Evolutionary conservation across 2,113 vertebrate species (phyloP).

Genomic region (Ailuropoda melanoleuca): DNA sequence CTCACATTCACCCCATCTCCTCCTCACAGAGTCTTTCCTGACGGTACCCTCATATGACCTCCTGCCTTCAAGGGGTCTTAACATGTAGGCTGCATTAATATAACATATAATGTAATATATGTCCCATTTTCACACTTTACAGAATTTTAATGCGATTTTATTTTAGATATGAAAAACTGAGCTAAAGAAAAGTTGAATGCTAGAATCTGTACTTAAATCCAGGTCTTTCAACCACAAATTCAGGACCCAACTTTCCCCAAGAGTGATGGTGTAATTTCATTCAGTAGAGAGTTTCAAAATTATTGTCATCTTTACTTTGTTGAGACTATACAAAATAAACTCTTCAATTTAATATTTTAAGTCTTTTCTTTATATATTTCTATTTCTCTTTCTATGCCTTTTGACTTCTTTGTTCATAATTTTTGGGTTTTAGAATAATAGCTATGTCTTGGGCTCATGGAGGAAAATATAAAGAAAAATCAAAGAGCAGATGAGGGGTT

Average conservation of each 20-base stretch:
- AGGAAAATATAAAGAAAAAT: neutral
- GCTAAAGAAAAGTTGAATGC: neutral
- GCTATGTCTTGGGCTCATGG: neutral
- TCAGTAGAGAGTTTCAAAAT: slow-evolving; percentile 1
- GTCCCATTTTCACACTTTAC: neutral
- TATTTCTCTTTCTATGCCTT: neutral
- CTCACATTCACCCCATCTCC: neutral
- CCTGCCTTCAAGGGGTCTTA: neutral
- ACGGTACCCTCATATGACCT: neutral
- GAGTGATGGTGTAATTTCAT: neutral
- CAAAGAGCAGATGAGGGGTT: neutral
- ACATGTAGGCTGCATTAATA: neutral
- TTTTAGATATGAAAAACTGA: neutral
- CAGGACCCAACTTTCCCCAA: neutral
- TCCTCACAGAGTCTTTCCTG: neutral
- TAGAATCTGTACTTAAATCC: neutral
- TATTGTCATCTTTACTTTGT: neutral
- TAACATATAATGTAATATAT: neutral
- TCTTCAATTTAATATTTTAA: neutral
- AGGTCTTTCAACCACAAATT: neutral
- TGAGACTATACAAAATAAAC: neutral
- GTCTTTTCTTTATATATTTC: neutral
- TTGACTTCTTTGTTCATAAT: slow-evolving; percentile 13
- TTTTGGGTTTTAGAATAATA: neutral
- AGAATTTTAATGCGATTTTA: neutral